Conservation (phyloP, 2,797 vertebrate genomes). For the Lacerta bilineata region DNA sequence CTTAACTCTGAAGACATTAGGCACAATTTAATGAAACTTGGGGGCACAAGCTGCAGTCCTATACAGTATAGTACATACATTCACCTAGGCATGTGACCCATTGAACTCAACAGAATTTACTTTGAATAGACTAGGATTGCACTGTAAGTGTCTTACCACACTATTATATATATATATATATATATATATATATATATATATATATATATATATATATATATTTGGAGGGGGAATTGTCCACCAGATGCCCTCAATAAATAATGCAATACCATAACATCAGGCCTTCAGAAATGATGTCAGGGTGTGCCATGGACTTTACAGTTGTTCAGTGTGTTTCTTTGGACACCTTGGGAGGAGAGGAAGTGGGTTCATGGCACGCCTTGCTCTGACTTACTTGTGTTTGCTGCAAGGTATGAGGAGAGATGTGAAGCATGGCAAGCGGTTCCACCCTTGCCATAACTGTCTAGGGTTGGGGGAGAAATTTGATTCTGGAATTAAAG, state of each 20-base stretch:
- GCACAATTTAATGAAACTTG: background rate
- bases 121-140: background rate
- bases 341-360: too few species aligned
- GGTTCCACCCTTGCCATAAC: too few species aligned
- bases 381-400: background rate
- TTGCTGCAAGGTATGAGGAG: background rate
- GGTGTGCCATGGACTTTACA: background rate
- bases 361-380: too few species aligned
- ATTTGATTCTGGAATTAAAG: too few species aligned
- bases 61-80: too few species aligned
- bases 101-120: background rate
- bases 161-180: background rate
- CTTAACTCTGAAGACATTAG: background rate
- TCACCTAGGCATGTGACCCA: too few species aligned
- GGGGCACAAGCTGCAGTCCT: background rate
- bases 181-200: too few species aligned
- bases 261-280: background rate
- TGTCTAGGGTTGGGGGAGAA: too few species aligned
- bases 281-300: too few species aligned
- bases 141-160: background rate
- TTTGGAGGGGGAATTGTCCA: background rate
- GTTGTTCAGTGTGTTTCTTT: background rate
- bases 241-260: background rate
- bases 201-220: too few species aligned
- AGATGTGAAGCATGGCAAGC: too few species aligned